Evolutionary conservation across 2,113 vertebrate species (phyloP), one percentile per base, ranked within the genome.

Genomic region (Chloebia gouldiae): DNA sequence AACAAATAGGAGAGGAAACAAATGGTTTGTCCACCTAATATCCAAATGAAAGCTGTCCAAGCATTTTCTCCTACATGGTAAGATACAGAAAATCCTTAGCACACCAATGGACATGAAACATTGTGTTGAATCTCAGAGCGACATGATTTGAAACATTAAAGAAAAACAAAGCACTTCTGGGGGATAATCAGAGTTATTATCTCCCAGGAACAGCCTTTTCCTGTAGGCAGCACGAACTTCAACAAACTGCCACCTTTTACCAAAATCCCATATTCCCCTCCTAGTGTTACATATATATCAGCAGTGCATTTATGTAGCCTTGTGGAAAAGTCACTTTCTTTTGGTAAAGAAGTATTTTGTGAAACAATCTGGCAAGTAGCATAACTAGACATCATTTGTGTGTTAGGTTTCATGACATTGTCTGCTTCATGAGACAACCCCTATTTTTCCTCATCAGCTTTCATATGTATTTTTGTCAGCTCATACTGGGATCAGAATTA

Each of bases 351-450:
- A 47, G 13, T 50, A 49, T 80, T 93, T 66, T 66, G 35, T 83
- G 71, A 94, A 94, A 49, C 21, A 27, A 69, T 7, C 28, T 21
- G 18, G 20, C 15, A 53, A 89, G 37, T 17, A 81, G 25, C 45
- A n/a, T 13, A 92, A 81, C 15, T 14, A 63, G 23, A 11, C 8
- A 3, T 40, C 16, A 64, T 50, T 77, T 3, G 3, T 0, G 1
- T 15, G 15, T 42, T 83, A 0, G 0, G 23, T 75, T 84, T 81
- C 33, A 45, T 25, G 51, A 56, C 42, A 33, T 5, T 42, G 49
- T 21, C 53, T 40, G 57, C 49, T 79, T 76, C 40, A 25, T 17
- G 22, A 88, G 20, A 68, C 61, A 89, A 47, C 7, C 37, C 35
- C 45, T 78, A 31, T 15, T 87, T 57, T 40, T 27, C 56, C 49